These are phyloP conservation scores for Pantherophis alleghaniensis DNA, from an alignment of 2,797 vertebrate genomes.

Conservation along the genomic window DNA sequence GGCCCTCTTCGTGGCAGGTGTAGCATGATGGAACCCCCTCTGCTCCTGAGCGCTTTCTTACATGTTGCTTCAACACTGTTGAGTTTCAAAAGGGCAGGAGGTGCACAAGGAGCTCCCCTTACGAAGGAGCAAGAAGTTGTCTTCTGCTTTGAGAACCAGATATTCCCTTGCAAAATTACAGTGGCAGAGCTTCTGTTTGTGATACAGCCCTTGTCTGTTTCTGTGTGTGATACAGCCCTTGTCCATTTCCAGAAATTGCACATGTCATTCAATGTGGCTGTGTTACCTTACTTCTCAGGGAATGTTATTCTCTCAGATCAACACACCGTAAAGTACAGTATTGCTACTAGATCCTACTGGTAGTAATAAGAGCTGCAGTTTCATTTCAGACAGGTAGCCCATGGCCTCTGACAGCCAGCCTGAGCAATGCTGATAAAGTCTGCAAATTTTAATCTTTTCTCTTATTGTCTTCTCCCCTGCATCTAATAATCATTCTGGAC, in stretches of 20 bases:
- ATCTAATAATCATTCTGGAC: neutral
- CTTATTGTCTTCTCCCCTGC: neutral
- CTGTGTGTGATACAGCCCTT: neutral
- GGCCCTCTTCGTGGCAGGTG: neutral
- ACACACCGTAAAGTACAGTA: neutral
- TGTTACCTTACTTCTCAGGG: conserved; percentile 15
- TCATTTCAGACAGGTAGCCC: neutral
- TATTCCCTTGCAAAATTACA: neutral
- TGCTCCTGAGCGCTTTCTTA: neutral
- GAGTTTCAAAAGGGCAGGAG: neutral
- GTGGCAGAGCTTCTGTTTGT: neutral
- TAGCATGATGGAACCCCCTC: neutral
- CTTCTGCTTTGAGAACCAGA: neutral
- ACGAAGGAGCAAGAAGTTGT: neutral
- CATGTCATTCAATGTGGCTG: neutral
- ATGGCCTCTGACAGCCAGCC: neutral
- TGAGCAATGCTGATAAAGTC: neutral
- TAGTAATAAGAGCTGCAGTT: neutral
- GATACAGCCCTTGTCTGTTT: neutral
- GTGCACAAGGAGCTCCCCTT: neutral
- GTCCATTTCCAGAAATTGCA: neutral
- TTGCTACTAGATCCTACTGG: neutral
- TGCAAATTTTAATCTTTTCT: neutral
- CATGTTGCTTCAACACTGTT: neutral
- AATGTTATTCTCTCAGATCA: neutral